These are phyloP conservation scores for Psix sp. DNA, from an alignment of 1,140 invertebrate genomes.

Conservation along the genomic window DNA sequence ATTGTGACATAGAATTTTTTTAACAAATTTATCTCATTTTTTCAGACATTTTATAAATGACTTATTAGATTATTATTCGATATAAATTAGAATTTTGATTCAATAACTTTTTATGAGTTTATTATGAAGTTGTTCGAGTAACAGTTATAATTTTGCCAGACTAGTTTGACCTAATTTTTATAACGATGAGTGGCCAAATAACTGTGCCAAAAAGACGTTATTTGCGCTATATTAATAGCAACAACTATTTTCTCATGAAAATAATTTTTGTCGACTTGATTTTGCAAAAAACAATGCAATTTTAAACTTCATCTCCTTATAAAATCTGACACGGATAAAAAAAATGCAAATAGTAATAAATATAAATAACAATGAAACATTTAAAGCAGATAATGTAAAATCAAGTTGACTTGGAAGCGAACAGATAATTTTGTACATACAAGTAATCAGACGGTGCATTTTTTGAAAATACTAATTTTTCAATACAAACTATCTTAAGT, in stretches of 20 bases:
- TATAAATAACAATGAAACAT: constrained; percentile 20
- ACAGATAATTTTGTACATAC: constrained; percentile 46
- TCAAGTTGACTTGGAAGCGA: constrained; percentile 19
- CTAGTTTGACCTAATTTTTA: constrained; percentile 45
- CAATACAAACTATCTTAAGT: constrained; percentile 8
- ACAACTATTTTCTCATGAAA: constrained; percentile 13
- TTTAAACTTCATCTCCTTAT: constrained; percentile 7
- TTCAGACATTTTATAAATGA: too few species aligned
- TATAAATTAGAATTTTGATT: too few species aligned
- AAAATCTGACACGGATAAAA: constrained; percentile 25
- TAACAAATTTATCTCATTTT: too few species aligned
- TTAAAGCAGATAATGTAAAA: constrained; percentile 6
- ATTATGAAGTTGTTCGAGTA: constrained; percentile 35
- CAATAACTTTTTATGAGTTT: constrained; percentile 23
- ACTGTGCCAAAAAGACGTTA: constrained; percentile 48
- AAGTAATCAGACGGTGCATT: constrained; percentile 45
- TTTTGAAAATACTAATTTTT: constrained; percentile 35
- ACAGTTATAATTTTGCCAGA: constrained; percentile 39
- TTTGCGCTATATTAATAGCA: constrained; percentile 26
- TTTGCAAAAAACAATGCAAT: constrained; percentile 17
- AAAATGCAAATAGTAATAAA: constrained; percentile 46
- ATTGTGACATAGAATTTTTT: constrained; percentile 20
- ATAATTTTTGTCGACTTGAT: constrained; percentile 38
- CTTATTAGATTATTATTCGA: too few species aligned
- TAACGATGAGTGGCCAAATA: constrained; percentile 50